Conservation (phyloP, 2,113 vertebrate genomes). For the Zosterops pallidus region DNA sequence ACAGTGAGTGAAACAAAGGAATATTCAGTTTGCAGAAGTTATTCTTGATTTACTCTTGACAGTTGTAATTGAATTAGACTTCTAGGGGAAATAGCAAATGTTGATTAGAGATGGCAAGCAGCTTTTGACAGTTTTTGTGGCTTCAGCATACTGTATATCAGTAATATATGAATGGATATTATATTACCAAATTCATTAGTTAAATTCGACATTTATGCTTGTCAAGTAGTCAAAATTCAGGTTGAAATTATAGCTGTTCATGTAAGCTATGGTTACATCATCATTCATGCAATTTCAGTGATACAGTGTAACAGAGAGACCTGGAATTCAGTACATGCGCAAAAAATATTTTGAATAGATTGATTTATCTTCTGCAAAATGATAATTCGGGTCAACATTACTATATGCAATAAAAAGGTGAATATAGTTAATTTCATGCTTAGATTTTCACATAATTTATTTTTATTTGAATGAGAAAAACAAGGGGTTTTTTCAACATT, state of each 20-base stretch:
- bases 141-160: neutral
- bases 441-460: neutral
- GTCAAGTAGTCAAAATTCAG: neutral
- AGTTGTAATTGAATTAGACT: slow-evolving; percentile 27
- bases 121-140: neutral
- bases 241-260: neutral
- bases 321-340: neutral
- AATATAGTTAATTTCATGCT: neutral
- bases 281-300: neutral
- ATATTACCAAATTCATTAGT: neutral
- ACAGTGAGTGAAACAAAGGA: slow-evolving; percentile 9
- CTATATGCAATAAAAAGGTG: neutral
- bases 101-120: neutral
- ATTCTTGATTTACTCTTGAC: slow-evolving; percentile 27
- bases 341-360: neutral
- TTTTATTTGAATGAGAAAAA: neutral
- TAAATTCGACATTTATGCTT: neutral
- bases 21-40: slow-evolving; percentile 16
- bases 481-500: neutral
- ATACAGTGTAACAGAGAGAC: neutral
- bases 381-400: neutral
- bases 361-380: neutral
- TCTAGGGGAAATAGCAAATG: neutral
- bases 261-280: neutral
- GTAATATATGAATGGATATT: neutral